Evolutionary conservation across 2,888 invertebrate species (phyloP).

Genomic region (Julus scandinavius): DNA sequence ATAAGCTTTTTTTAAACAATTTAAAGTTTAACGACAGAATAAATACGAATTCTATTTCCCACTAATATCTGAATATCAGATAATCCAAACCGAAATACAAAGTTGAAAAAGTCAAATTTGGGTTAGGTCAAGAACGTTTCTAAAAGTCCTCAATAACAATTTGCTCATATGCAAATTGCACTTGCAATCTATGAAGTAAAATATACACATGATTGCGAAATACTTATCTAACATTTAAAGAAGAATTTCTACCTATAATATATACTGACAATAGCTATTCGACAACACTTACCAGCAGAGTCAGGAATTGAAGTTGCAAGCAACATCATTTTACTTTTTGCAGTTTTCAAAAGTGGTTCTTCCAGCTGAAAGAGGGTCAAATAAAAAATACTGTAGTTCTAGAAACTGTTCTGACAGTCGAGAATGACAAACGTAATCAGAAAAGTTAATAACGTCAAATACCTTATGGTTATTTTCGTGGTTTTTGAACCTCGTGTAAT

Average conservation of each 20-base stretch:
- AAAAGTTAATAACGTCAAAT: background rate
- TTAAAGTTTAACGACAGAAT: too few species aligned
- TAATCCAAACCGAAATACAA: too few species aligned
- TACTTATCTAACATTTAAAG: too few species aligned
- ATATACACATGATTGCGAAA: too few species aligned
- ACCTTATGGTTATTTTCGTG: slow-evolving; percentile 74
- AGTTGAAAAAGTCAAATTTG: too few species aligned
- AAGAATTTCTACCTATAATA: background rate
- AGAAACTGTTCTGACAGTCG: background rate
- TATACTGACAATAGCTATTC: background rate
- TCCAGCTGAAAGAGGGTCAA: slow-evolving; percentile 68
- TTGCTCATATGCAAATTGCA: too few species aligned
- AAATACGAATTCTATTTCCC: too few species aligned
- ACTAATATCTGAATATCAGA: too few species aligned
- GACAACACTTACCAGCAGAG: slow-evolving; percentile 50
- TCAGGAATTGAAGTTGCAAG: slow-evolving; percentile 69
- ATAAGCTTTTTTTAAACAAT: too few species aligned
- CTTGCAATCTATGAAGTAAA: too few species aligned
- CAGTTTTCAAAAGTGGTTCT: slow-evolving; percentile 72
- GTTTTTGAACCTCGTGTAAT: slow-evolving; percentile 74
- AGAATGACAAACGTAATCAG: background rate
- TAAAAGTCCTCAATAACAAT: too few species aligned
- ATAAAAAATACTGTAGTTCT: slow-evolving; percentile 8
- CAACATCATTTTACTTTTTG: slow-evolving; percentile 74
- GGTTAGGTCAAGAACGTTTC: too few species aligned